A percentile compares a stretch with the other conserved stretches of the same genome.
Evolutionary conservation across 2,797 vertebrate genomes (phyloP).

Genomic region (Bovichtus variegatus): DNA sequence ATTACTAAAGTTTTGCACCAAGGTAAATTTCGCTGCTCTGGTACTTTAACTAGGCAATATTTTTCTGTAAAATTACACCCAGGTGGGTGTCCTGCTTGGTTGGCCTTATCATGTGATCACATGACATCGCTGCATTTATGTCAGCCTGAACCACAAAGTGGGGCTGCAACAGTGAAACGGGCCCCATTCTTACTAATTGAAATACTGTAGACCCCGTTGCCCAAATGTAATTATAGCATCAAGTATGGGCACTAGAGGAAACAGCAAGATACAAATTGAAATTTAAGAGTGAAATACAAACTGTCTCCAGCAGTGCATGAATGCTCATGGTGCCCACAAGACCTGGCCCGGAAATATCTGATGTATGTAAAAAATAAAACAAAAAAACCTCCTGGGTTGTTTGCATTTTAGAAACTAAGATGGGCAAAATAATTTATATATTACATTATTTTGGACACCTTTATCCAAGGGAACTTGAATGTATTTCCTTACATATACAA

Average conservation of each 20-base stretch:
- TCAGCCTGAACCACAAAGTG: conserved; percentile 55
- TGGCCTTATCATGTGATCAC: conserved; percentile 62
- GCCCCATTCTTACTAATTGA: conserved; percentile 75
- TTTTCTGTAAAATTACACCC: conserved; percentile 74
- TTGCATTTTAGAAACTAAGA: neutral
- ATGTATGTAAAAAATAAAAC: conserved; percentile 12
- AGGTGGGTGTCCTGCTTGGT: conserved; percentile 74
- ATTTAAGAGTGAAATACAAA: conserved; percentile 78
- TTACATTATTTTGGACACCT: neutral
- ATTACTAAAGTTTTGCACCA: conserved; percentile 78
- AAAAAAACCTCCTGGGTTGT: neutral
- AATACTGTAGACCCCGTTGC: conserved; percentile 72
- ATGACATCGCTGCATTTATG: conserved; percentile 44
- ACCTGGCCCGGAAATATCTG: conserved; percentile 36
- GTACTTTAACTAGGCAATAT: conserved; percentile 78
- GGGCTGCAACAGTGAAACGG: conserved; percentile 52
- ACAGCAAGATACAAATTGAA: conserved; percentile 79
- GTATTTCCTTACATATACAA: neutral
- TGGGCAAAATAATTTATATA: neutral
- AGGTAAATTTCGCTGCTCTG: conserved; percentile 73
- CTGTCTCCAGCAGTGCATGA: conserved; percentile 73
- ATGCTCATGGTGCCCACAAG: conserved; percentile 65
- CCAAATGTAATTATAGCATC: conserved; percentile 81
- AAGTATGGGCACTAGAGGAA: conserved; percentile 73
- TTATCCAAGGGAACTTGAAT: neutral